Evolutionary conservation across 2,888 invertebrate genomes (phyloP).

Genomic region (Cantharis flavilabris): DNA sequence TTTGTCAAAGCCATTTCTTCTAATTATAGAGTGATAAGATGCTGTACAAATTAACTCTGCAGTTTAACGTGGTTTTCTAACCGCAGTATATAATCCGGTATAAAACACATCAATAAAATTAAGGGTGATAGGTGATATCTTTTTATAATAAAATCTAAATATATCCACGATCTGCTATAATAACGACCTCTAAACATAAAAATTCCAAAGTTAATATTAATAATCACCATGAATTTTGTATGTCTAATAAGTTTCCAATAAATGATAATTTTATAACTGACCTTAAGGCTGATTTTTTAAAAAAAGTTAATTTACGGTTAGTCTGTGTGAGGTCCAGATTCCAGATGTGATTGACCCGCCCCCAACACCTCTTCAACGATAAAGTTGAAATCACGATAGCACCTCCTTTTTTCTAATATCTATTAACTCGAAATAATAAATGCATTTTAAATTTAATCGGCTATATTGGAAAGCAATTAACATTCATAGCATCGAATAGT

Average conservation of each 20-base stretch:
- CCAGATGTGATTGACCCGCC: slow-evolving; percentile 37
- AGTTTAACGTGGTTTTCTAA: too few relatives aligned
- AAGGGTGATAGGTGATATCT: background rate
- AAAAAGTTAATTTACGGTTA: slow-evolving; percentile 40
- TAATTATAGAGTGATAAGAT: too few relatives aligned
- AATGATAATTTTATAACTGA: slow-evolving; percentile 41
- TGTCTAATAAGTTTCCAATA: slow-evolving; percentile 40
- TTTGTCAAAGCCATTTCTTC: too few relatives aligned
- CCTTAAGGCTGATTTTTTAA: slow-evolving; percentile 27
- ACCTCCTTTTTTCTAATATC: slow-evolving; percentile 8
- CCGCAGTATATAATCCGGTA: too few relatives aligned
- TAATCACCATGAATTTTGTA: slow-evolving; percentile 20
- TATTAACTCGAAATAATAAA: background rate
- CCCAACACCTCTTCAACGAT: slow-evolving; percentile 34
- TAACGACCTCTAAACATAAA: slow-evolving; percentile 8
- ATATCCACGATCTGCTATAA: background rate
- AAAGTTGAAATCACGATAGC: slow-evolving; percentile 24
- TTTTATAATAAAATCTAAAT: background rate
- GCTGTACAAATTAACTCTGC: too few relatives aligned
- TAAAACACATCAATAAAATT: too few relatives aligned
- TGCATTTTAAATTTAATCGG: background rate
- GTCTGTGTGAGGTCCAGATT: slow-evolving; percentile 41
- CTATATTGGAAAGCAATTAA: background rate
- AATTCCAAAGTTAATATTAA: slow-evolving; percentile 16
- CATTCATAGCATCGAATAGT: background rate